Conservation (phyloP, 1,140 invertebrate species). For the Psix sp. region DNA sequence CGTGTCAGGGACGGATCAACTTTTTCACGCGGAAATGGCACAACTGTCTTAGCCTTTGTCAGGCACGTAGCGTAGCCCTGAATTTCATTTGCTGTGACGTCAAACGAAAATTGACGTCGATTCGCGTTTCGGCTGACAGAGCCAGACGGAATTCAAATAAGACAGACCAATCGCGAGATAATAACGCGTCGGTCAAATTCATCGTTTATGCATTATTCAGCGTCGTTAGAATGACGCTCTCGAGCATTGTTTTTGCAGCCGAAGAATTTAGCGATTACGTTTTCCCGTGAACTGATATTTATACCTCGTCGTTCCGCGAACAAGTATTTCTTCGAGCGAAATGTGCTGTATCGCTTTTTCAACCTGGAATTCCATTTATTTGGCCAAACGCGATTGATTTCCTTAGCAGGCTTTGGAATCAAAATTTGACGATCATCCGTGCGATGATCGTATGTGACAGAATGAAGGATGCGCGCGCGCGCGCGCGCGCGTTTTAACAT, state of each 20-base stretch:
- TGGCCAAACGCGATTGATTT: too few relatives aligned
- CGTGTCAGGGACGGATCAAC: constrained; percentile 25
- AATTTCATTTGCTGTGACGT: constrained; percentile 16
- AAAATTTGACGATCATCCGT: too few relatives aligned
- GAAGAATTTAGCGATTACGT: constrained; percentile 1
- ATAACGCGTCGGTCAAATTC: constrained; percentile 8
- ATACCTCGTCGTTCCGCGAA: neutral
- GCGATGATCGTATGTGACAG: constrained; percentile 7
- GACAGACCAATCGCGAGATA: constrained; percentile 14
- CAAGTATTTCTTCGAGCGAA: neutral
- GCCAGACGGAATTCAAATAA: constrained; percentile 18
- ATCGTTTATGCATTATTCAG: constrained; percentile 33
- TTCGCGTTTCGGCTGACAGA: constrained; percentile 36
- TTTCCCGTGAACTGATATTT: constrained; percentile 9
- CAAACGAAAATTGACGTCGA: constrained; percentile 33
- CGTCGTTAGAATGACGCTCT: constrained; percentile 13
- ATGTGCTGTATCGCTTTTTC: too few relatives aligned
- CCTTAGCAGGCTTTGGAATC: too few relatives aligned
- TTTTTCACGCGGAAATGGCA: constrained; percentile 3
- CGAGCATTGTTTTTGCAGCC: constrained; percentile 5
- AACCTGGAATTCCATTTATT: too few relatives aligned
- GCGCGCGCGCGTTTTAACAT: constrained; percentile 7
- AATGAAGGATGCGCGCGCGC: too few relatives aligned
- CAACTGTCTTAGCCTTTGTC: too few relatives aligned
- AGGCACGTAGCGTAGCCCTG: too few relatives aligned